Conservation (phyloP, 2,888 invertebrate genomes). For the Trachelus troglodyta region DNA sequence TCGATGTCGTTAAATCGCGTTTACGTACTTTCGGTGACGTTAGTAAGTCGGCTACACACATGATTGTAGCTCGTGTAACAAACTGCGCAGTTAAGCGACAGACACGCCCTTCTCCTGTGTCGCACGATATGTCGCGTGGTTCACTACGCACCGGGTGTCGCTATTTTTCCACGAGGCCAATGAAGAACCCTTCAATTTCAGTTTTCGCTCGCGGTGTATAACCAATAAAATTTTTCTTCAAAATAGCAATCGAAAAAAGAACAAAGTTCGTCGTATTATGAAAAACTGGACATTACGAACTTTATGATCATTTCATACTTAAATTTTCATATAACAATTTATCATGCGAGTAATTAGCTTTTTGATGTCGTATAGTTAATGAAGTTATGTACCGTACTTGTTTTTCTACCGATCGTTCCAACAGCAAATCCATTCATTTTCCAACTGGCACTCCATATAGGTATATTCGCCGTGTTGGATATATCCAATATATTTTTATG, state of each 20-base stretch:
- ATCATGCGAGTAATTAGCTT: not conserved
- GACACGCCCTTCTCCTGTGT: constrained; percentile 63
- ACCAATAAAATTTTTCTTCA: not conserved
- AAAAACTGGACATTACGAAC: not conserved
- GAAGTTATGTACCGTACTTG: not conserved
- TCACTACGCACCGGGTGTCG: constrained; percentile 51
- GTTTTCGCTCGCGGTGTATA: not conserved
- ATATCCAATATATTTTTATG: not conserved
- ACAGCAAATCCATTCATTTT: not conserved
- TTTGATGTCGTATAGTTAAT: not conserved
- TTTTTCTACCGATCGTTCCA: not conserved
- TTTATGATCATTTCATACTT: not conserved
- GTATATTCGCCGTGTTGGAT: not conserved
- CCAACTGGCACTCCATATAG: not conserved
- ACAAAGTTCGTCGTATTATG: not conserved
- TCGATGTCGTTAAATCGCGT: not conserved
- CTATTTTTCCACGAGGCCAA: constrained; percentile 15
- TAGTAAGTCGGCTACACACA: constrained; percentile 27
- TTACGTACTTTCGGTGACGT: constrained; percentile 18
- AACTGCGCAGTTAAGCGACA: constrained; percentile 63
- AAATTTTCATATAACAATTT: not conserved
- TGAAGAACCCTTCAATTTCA: not conserved
- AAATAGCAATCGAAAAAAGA: not conserved
- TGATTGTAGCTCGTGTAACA: constrained; percentile 60
- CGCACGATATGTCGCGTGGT: constrained; percentile 56